phyloP scores from a whole-genome alignment of 2,797 vertebrate species.

The Pteronotus mesoamericanus region DNA sequence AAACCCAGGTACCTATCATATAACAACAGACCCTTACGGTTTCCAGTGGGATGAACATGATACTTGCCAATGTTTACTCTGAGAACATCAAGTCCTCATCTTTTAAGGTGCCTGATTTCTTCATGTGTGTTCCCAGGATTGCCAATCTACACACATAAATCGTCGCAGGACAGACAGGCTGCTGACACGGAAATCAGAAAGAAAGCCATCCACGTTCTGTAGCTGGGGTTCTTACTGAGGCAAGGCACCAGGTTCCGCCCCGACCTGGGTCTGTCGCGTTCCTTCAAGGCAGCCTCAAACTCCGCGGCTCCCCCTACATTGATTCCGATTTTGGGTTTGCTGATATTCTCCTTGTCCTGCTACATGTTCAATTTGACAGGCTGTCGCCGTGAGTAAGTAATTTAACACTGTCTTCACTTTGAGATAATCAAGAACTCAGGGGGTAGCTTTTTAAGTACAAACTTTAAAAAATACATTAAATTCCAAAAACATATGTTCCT shows the following conservation, averaged over 20 bases:
- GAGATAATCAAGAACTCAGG: constrained; percentile 60
- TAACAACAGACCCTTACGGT: constrained; percentile 53
- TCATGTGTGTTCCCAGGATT: not conserved
- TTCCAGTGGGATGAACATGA: constrained; percentile 47
- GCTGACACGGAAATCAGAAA: not conserved
- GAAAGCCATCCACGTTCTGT: not conserved
- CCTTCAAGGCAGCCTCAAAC: not conserved
- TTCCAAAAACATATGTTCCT: constrained; percentile 55
- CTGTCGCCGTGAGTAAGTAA: constrained; percentile 48
- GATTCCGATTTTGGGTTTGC: not conserved
- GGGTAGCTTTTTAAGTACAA: constrained; percentile 49
- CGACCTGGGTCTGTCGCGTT: not conserved
- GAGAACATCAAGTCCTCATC: constrained; percentile 24
- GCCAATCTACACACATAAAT: not conserved
- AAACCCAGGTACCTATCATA: constrained; percentile 60
- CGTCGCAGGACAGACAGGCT: not conserved
- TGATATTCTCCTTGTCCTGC: constrained; percentile 21
- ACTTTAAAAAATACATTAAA: constrained; percentile 50
- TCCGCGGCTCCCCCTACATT: not conserved
- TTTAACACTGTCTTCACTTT: constrained; percentile 49
- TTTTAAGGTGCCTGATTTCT: constrained; percentile 42
- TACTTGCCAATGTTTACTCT: constrained; percentile 49
- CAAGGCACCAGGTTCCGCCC: not conserved
- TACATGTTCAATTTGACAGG: constrained; percentile 14
- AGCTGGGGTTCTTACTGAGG: not conserved